Evolutionary conservation across 2,797 vertebrate genomes (phyloP), one percentile per base, ranked within the genome.

Genomic region (Euphonia xanthogaster): DNA sequence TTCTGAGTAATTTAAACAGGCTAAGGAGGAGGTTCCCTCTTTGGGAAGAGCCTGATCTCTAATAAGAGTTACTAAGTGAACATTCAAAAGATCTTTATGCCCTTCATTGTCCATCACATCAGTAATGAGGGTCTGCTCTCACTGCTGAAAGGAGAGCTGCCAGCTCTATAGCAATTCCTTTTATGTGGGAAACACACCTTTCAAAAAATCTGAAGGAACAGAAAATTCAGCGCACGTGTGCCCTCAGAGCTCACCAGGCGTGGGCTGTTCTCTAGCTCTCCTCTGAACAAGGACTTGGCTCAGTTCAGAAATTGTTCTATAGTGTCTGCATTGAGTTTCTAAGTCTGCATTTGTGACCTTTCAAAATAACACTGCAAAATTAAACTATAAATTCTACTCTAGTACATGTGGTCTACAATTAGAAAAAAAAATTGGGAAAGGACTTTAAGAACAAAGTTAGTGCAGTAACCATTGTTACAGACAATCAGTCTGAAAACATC

Each of bases 211-310:
- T 24, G 14, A 82, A 85, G 31, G 51, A 85, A 61, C 12, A 40
- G 14, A 23, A 61, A 86, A 93, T 75, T 75, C 47, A 65, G 31
- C 6, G 7, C 5, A 35, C 0, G 0, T 16, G 3, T 45, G 30
- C 20, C 13, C n/a, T 42, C n/a, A 40, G 22, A 63, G 19, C n/a
- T 71, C 53, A 31, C 31, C 35, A 71, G 27, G 16, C 15, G 1
- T 13, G n/a, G 4, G 4, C 48, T 68, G 16, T 7, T 19, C 12
- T n/a, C 30, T 6, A 25, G 25, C 23, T 76, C 40, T 81, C 16
- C 14, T 74, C n/a, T 66, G 35, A 88, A 62, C 16, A 63, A 54
- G n/a, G 37, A 42, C 14, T 78, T 57, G 63, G 12, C 12, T 82
- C 37, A 51, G 31, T 62, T 71, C 51, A 86, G 35, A 72, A 4